phyloP scores from a whole-genome alignment of 2,797 vertebrate genomes.

The Aplochiton taeniatus region DNA sequence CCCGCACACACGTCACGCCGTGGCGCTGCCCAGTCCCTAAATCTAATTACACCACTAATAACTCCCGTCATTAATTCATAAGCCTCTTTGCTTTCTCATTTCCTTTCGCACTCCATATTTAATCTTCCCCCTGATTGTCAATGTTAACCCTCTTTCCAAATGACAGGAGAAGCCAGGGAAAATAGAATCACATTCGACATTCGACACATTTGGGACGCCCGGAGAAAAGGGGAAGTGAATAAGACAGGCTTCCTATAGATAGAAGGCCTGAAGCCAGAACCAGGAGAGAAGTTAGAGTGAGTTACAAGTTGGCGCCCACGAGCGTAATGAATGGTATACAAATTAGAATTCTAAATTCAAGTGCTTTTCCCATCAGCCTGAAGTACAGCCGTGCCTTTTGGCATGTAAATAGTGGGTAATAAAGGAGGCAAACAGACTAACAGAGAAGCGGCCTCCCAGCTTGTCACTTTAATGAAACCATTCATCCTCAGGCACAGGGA shows the following conservation, averaged over 20 bases:
- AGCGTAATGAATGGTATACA: constrained; percentile 61
- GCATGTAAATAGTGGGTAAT: constrained; percentile 68
- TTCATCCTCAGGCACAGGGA: constrained; percentile 58
- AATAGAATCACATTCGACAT: not conserved
- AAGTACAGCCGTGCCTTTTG: constrained; percentile 52
- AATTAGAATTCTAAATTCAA: constrained; percentile 71
- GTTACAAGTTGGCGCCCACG: constrained; percentile 30
- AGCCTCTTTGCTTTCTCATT: constrained; percentile 76
- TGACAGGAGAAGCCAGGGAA: constrained; percentile 33
- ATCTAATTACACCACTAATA: constrained; percentile 77
- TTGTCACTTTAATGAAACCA: constrained; percentile 74
- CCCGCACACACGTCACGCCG: constrained; percentile 39
- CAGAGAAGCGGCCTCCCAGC: constrained; percentile 60
- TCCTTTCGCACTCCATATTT: constrained; percentile 69
- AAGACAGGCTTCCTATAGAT: not conserved
- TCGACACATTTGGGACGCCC: constrained; percentile 29
- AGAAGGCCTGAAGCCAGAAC: not conserved
- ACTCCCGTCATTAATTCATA: constrained; percentile 77
- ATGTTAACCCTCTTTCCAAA: constrained; percentile 53
- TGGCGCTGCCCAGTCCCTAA: constrained; percentile 66
- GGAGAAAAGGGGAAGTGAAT: constrained; percentile 19
- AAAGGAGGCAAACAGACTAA: constrained; percentile 58
- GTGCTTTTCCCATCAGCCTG: constrained; percentile 58
- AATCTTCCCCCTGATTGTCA: constrained; percentile 67
- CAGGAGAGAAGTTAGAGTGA: constrained; percentile 39